phyloP scores from a whole-genome alignment of 2,113 vertebrate genomes.

The Falcunculus frontatus region DNA sequence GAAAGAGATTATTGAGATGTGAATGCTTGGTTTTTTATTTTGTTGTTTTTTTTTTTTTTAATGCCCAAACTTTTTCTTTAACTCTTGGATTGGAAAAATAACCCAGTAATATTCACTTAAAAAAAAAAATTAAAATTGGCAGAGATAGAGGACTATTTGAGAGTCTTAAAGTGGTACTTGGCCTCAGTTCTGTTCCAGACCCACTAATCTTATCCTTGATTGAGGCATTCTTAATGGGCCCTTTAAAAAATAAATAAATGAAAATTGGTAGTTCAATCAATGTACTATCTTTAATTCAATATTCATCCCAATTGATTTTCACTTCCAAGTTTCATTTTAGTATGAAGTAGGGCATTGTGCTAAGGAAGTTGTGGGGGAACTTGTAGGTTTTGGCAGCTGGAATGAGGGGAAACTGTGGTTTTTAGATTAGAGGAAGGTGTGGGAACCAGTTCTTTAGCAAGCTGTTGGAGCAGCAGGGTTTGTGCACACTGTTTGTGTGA shows the following conservation, averaged over 20 bases:
- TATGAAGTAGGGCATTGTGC: constrained; percentile 16
- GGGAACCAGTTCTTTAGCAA: constrained; percentile 15
- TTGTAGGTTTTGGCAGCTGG: constrained; percentile 53
- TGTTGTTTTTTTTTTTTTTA: neutral
- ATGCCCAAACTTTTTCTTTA: neutral
- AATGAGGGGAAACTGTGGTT: constrained; percentile 44
- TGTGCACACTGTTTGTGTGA: neutral
- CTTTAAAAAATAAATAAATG: neutral
- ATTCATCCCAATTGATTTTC: constrained; percentile 31
- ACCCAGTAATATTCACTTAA: neutral
- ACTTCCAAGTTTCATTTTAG: constrained; percentile 5
- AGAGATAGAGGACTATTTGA: neutral
- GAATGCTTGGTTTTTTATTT: neutral
- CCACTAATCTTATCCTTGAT: neutral
- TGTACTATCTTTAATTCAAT: constrained; percentile 8
- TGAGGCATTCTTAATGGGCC: neutral
- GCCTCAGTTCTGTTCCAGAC: neutral
- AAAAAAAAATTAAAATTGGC: neutral
- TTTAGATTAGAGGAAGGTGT: constrained; percentile 57
- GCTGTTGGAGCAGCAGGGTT: neutral
- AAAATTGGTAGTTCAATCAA: neutral
- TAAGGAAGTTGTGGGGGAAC: constrained; percentile 40
- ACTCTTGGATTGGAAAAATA: neutral
- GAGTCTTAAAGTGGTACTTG: neutral
- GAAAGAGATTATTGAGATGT: neutral